phyloP scores from a whole-genome alignment of 1,140 invertebrate species.

The Leptinotarsa undecemlineata region DNA sequence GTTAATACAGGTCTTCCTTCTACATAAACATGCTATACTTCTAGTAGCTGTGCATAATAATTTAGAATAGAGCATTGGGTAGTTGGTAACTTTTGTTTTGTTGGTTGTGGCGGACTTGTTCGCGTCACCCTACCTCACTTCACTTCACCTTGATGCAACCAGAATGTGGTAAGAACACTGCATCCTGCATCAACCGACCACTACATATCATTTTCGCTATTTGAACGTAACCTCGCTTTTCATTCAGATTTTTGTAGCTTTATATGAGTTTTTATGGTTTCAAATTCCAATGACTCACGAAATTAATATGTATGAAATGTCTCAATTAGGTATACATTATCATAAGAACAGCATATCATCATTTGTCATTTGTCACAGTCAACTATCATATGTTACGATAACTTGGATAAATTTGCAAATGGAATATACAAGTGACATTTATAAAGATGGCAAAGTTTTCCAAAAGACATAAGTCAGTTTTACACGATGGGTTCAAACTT shows the following conservation, averaged over 20 bases:
- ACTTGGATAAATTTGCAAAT: too few relatives aligned
- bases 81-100: constrained; percentile 57
- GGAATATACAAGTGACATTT: too few relatives aligned
- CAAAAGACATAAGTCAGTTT: too few relatives aligned
- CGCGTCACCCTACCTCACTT: constrained; percentile 55
- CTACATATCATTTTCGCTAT: constrained; percentile 33
- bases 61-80: constrained; percentile 54
- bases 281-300: too few relatives aligned
- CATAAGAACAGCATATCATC: too few relatives aligned
- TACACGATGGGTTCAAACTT: too few relatives aligned
- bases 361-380: too few relatives aligned
- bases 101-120: constrained; percentile 56
- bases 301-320: too few relatives aligned
- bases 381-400: too few relatives aligned
- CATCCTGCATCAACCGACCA: constrained; percentile 45
- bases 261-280: too few relatives aligned
- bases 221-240: constrained; percentile 20
- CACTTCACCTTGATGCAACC: constrained; percentile 56
- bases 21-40: constrained; percentile 18
- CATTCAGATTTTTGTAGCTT: not conserved
- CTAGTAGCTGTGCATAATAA: constrained; percentile 51
- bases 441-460: too few relatives aligned
- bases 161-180: constrained; percentile 57
- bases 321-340: too few relatives aligned
- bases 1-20: constrained; percentile 16